Evolutionary conservation across 2,113 vertebrate species (phyloP), one percentile per base, ranked within the genome.

Genomic region (Eubucco bourcierii): DNA sequence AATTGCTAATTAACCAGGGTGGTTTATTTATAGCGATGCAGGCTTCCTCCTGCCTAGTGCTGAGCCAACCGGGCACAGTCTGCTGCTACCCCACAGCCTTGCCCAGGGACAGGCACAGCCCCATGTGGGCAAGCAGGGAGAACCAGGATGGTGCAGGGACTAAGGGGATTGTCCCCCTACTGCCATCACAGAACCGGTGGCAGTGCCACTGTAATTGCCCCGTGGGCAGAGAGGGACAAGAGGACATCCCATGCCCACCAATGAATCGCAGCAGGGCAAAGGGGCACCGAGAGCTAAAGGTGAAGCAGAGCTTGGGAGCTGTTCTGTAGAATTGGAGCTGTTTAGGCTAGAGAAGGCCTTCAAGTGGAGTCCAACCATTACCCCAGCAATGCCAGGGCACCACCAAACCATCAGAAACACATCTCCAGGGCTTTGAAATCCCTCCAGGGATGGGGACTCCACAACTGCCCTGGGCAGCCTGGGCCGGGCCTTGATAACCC

Each of bases 231-330:
- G 21, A n/a, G 29, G 7, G 9, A 8, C 5, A 9, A 58, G 2
- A 23, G 1, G 47, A 17, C 14, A 1, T 27, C 33, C 15, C 44
- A 46, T 44, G 44, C 44, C 44, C 16, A 17, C 47, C 4, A 0
- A 8, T 24, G 19, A 17, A 14, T 24, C 5, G 0, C 46, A 4
- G 60, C 0, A 2, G 47, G 10, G 28, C 6, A 5, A 12, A 58
- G 24, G 41, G 64, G 70, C 50, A 10, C 21, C 0, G 4, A 67
- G 55, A 88, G 59, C n/a, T 28, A 56, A 3, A 0, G 14, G 37
- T 0, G 0, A 55, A 77, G 59, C 66, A 66, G 71, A 59, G 41
- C 50, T 12, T 0, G 0, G 34, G 0, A 0, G 2, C 0, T 3
- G 34, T 65, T 28, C 41, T 37, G 39, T 10, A 56, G 52, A 53